Evolutionary conservation across 2,888 invertebrate species (phyloP).

Genomic region (Synergus japonicus): DNA sequence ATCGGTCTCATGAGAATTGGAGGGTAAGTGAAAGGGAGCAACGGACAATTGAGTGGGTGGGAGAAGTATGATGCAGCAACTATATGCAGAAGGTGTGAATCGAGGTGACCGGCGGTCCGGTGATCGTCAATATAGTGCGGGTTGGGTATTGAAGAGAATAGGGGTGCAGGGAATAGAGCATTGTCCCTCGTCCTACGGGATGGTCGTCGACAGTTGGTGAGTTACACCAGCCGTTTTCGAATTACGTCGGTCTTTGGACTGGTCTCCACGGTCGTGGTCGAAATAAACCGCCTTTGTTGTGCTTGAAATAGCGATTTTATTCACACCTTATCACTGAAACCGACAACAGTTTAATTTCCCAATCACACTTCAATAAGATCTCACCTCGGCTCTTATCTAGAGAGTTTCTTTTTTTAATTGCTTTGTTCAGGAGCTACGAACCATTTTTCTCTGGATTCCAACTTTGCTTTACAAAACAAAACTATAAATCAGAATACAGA

Average conservation of each 20-base stretch:
- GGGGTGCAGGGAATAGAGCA: conserved; percentile 52
- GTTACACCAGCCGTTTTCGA: conserved; percentile 63
- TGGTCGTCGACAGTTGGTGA: conserved; percentile 67
- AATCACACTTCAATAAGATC: not conserved
- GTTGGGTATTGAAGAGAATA: conserved; percentile 40
- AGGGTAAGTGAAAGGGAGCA: conserved; percentile 25
- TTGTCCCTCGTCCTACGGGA: conserved; percentile 65
- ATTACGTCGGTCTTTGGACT: conserved; percentile 52
- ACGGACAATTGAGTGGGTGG: not conserved
- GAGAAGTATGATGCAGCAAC: conserved; percentile 29
- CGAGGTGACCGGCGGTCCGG: conserved; percentile 26
- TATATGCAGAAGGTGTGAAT: conserved; percentile 41
- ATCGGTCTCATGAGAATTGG: conserved; percentile 20
- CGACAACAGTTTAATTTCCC: not conserved
- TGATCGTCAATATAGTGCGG: conserved; percentile 25
- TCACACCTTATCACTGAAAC: conserved; percentile 21
- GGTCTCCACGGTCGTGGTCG: conserved; percentile 43
- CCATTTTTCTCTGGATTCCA: too few species aligned
- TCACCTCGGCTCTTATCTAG: not conserved
- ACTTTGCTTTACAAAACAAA: too few species aligned
- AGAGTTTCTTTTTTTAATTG: too few species aligned
- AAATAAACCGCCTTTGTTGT: conserved; percentile 49
- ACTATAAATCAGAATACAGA: too few species aligned
- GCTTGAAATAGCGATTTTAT: conserved; percentile 33
- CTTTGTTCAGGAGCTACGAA: too few species aligned